Evolutionary conservation across 1,140 invertebrate genomes (phyloP).

Genomic region (Lithobius niger): DNA sequence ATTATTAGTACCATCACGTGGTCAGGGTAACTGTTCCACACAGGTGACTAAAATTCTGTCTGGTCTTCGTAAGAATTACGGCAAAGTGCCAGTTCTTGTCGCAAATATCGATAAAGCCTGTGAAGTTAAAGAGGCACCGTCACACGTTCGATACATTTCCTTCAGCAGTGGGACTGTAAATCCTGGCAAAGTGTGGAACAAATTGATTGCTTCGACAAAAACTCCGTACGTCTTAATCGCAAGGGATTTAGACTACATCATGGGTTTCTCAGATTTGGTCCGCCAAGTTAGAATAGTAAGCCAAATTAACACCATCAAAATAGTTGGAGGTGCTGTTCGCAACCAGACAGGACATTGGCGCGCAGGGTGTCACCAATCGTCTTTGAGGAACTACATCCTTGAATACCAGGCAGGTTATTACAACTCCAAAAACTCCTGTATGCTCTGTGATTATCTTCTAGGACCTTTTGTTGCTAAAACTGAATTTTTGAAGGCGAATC

Average conservation of each 20-base stretch:
- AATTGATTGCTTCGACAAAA: not conserved
- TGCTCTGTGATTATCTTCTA: constrained; percentile 25
- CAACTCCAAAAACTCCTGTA: constrained; percentile 23
- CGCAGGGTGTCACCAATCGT: constrained; percentile 24
- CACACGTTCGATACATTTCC: too few species aligned
- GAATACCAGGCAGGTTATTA: constrained; percentile 23
- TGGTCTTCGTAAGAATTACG: too few species aligned
- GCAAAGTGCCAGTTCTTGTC: too few species aligned
- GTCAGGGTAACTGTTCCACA: too few species aligned
- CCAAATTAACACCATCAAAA: constrained; percentile 12
- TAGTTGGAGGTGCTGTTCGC: constrained; percentile 22
- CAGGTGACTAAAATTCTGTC: too few species aligned
- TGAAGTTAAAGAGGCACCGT: too few species aligned
- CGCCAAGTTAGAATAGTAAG: constrained; percentile 23
- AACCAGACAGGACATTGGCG: constrained; percentile 25
- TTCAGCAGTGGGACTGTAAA: too few species aligned
- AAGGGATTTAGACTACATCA: not conserved
- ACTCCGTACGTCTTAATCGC: not conserved
- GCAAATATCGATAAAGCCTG: too few species aligned
- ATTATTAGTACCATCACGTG: too few species aligned
- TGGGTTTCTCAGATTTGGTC: constrained; percentile 15
- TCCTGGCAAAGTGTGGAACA: too few species aligned
- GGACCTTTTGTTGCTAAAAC: constrained; percentile 22
- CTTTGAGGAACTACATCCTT: constrained; percentile 22
- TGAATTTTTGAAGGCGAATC: constrained; percentile 11